Evolutionary conservation across 2,888 invertebrate genomes (phyloP), one percentile per base, ranked within the genome.

Genomic region (Aphodius sticticus): DNA sequence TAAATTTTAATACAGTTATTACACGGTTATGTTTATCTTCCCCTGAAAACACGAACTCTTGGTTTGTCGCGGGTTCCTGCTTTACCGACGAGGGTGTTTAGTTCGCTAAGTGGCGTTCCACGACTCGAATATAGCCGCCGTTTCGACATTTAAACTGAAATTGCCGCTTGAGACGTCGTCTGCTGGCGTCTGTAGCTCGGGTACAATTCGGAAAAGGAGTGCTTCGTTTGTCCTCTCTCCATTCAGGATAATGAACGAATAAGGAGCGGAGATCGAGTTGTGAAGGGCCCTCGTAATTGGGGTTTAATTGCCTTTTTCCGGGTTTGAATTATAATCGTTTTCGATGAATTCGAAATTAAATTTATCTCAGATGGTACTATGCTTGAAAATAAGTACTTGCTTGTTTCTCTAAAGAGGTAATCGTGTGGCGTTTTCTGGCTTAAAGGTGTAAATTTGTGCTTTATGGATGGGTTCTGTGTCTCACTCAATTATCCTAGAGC

Each of bases 1-100:
- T 53, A 53, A 53, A 53, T 53, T 53, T 53, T 53, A 53, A 53
- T 53, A 53, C 53, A 53, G 53, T 53, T 53, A 53, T 53, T 53
- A 53, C 53, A 53, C 53, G 53, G 53, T 53, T 53, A 53, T 53
- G 53, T 53, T 53, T 53, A 53, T 53, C 53, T 53, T 53, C 53
- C 53, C 53, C 9, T 53, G 53, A 53, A 53, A 12, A 53, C 9
- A 53, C 53, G 53, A 12, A 1, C 53, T 7, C 12, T 53, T 9
- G 53, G 53, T 5, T 53, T 9, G 53, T 53, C 53, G 7, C 53
- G 4, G 53, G 7, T 1, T 5, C 53, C 53, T 53, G 53, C 53
- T 53, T 53, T 53, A 53, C 53, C 9, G 53, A 53, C 53, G 53
- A 53, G 53, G 53, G 53, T 53, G 53, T 53, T 53, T 53, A 53